phyloP scores from a whole-genome alignment of 2,113 vertebrate genomes.

The Antennarius striatus region DNA sequence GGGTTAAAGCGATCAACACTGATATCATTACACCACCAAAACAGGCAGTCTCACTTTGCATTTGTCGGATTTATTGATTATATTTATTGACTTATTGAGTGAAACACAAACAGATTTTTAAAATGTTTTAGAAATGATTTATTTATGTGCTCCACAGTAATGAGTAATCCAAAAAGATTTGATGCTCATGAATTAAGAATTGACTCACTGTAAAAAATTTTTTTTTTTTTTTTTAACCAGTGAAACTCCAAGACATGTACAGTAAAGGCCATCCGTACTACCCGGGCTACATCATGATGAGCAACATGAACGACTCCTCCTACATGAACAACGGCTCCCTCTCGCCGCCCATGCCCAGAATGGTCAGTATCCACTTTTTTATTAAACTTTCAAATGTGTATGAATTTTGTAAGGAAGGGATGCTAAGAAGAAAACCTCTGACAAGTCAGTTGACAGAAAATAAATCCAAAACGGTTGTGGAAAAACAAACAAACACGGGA shows the following conservation, averaged over 20 bases:
- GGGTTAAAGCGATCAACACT: conserved; percentile 64
- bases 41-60: conserved; percentile 21
- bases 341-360: conserved; percentile 96
- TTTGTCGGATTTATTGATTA: background rate
- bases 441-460: background rate
- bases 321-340: conserved; percentile 98
- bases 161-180: background rate
- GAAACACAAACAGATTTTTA: background rate
- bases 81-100: background rate
- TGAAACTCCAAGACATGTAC: conserved; percentile 93
- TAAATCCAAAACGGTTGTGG: background rate
- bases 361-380: conserved; percentile 85
- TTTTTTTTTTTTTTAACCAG: conserved; percentile 62
- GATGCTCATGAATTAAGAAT: background rate
- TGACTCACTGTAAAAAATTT: background rate
- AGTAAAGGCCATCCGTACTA: conserved; percentile 94
- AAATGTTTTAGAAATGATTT: background rate
- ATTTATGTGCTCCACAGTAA: background rate
- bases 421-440: too few species aligned
- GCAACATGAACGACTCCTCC: conserved; percentile 94
- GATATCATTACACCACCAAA: conserved; percentile 62
- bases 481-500: too few species aligned
- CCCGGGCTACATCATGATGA: conserved; percentile 99
- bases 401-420: too few species aligned
- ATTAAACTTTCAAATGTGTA: too few species aligned